These are phyloP conservation scores for Phyllostomus discolor DNA, from an alignment of 2,113 vertebrate species.

Conservation along the genomic window DNA sequence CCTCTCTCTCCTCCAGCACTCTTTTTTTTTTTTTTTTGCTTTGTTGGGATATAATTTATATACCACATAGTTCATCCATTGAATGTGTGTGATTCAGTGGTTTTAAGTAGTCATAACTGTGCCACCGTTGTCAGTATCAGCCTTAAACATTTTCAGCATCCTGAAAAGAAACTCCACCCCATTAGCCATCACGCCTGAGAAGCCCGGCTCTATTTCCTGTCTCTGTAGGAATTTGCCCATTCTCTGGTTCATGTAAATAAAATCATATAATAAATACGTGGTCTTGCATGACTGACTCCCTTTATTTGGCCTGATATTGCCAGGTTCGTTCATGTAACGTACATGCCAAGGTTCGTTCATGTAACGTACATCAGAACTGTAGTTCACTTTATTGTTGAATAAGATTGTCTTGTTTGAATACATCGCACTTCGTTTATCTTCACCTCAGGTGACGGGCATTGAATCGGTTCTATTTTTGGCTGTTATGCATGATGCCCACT, in stretches of 20 bases:
- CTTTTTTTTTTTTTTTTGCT: neutral
- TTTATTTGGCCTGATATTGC: neutral
- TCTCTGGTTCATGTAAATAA: neutral
- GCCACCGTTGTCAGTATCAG: neutral
- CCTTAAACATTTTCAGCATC: neutral
- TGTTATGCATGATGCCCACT: neutral
- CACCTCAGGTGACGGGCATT: neutral
- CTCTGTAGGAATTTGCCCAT: neutral
- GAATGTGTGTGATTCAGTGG: neutral
- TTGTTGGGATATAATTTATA: neutral
- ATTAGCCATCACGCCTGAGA: neutral
- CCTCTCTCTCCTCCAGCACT: neutral
- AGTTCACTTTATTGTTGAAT: neutral
- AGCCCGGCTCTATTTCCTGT: neutral
- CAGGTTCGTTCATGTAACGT: too few species aligned
- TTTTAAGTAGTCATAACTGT: neutral
- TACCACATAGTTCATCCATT: neutral
- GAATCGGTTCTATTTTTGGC: neutral
- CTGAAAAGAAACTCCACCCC: neutral
- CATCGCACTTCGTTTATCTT: neutral
- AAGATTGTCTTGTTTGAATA: neutral
- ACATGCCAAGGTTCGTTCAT: neutral
- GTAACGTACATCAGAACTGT: neutral
- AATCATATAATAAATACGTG: neutral
- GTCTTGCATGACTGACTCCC: neutral